A percentile compares a stretch with the other conserved stretches of the same genome.
phyloP scores from a whole-genome alignment of 2,888 invertebrate species.

The Pristionchus entomophagus region DNA sequence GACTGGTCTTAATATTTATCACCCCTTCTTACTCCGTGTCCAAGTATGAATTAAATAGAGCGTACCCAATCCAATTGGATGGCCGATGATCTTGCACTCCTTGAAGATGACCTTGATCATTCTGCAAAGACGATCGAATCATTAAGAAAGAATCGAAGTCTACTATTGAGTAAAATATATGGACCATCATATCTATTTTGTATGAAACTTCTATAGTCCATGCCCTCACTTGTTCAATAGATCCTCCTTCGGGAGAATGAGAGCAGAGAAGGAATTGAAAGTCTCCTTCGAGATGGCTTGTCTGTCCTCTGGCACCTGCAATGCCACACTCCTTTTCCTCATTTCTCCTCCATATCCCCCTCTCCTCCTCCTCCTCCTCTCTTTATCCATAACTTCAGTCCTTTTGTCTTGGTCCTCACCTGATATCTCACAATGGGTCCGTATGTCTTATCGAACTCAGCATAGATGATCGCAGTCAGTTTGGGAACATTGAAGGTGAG shows the following conservation, averaged over 20 bases:
- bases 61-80: slow-evolving; percentile 69
- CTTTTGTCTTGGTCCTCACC: slow-evolving; percentile 50
- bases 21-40: neutral
- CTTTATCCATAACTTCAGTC: neutral
- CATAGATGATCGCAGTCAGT: slow-evolving; percentile 69
- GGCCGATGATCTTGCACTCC: slow-evolving; percentile 73
- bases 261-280: slow-evolving; percentile 61
- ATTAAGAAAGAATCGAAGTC: neutral
- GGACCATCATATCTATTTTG: too few species aligned
- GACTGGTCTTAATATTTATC: too few species aligned
- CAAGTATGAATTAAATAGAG: neutral
- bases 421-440: slow-evolving; percentile 70
- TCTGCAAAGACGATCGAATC: slow-evolving; percentile 47
- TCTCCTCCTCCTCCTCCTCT: neutral
- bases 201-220: neutral
- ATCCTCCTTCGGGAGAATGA: slow-evolving; percentile 63
- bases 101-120: slow-evolving; percentile 67
- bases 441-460: slow-evolving; percentile 69
- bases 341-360: neutral
- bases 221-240: slow-evolving; percentile 53
- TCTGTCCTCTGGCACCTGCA: slow-evolving; percentile 8
- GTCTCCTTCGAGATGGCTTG: neutral
- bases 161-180: slow-evolving; percentile 56
- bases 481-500: slow-evolving; percentile 60
- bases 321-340: too few species aligned